A percentile compares a stretch with the other conserved stretches of the same genome.
These are phyloP conservation scores for Lampris megalopsis DNA, from an alignment of 2,113 vertebrate genomes.

Conservation along the genomic window DNA sequence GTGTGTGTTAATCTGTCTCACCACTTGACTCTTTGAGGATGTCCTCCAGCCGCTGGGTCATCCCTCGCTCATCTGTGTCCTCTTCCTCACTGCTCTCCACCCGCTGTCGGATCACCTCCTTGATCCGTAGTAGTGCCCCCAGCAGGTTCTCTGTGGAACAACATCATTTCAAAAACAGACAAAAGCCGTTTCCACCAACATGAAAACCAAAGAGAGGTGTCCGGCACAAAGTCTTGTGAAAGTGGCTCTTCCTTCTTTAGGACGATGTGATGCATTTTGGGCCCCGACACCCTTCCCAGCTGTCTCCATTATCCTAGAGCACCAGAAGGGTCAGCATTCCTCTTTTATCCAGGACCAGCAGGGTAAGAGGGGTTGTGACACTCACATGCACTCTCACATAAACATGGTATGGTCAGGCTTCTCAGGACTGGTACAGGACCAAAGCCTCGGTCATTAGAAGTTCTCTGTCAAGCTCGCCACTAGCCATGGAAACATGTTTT, in stretches of 20 bases:
- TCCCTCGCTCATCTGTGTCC: conserved; percentile 69
- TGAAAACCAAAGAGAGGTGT: no score
- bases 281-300: background rate
- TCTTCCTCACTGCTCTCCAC: conserved; percentile 80
- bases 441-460: conserved; percentile 19
- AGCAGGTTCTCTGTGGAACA: conserved; percentile 74
- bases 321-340: background rate
- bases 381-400: conserved; percentile 8
- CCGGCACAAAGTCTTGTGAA: background rate
- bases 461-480: conserved; percentile 17
- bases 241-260: background rate
- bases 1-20: conserved; percentile 40
- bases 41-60: conserved; percentile 79
- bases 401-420: conserved; percentile 17
- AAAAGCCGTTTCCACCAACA: background rate
- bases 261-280: background rate
- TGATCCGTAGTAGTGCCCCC: conserved; percentile 77
- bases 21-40: conserved; percentile 79
- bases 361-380: background rate
- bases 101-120: conserved; percentile 78
- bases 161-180: background rate
- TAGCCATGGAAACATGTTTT: conserved; percentile 17
- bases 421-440: conserved; percentile 4
- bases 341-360: conserved; percentile 14
- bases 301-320: background rate